Evolutionary conservation across 1,140 invertebrate genomes (phyloP), one percentile per base, ranked within the genome.

Genomic region (Grapholita molesta): DNA sequence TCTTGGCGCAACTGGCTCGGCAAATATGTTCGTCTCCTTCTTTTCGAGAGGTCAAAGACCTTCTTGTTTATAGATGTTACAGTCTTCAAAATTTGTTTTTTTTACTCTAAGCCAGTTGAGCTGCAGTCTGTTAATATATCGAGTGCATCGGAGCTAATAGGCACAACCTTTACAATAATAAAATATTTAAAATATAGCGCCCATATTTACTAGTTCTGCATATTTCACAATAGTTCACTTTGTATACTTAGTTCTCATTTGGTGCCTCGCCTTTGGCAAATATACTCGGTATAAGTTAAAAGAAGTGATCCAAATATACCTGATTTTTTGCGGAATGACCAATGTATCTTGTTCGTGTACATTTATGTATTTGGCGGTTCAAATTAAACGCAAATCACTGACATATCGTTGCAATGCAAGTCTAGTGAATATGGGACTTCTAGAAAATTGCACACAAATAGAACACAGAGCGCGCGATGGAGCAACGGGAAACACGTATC

Each of bases 121-220:
- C 42, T 48, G 21, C 15, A 21, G 18, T n/a, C 12, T 42, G 38
- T 48, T 38, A 48, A 48, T n/a, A 38, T n/a, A 38, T 38, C 35
- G 15, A 48, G 42, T 48, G 42, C 42, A 48, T 48, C 42, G 42
- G 42, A 48, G 42, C 42, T 48, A 48, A 48, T 48, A 48, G 42
- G 42, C 42, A 48, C 42, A 48, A 48, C 42, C 42, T 48, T 48
- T 48, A 48, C 42, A 21, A 48, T 48, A 48, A 48, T 48, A 48
- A 21, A 48, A 48, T 48, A 48, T 48, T 48, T 21, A 48, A 48
- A 48, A 48, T 21, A 21, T 18, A 48, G 18, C 42, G 18, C 1
- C 35, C n/a, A 38, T 48, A 48, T 21, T 7, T 18, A 48, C 42
- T 48, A 48, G 42, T 21, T 18, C 1, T 21, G 4, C 18, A 5